Base-by-base conservation (phyloP, 37 sponge, comb jelly and placozoan species). In the Aphrocallistes beatrix region DNA sequence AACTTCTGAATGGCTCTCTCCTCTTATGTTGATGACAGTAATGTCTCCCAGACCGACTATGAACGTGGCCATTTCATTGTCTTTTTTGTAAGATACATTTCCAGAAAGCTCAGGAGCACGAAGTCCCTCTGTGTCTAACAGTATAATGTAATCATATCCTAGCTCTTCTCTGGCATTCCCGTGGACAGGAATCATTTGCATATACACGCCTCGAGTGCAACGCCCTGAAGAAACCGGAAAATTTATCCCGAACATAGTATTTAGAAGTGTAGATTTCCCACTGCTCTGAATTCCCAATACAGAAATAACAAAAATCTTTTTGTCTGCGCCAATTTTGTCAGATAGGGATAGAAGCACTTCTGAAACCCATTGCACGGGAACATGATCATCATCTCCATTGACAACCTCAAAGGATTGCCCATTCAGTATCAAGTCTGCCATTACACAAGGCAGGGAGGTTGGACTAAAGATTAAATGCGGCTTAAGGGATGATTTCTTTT, bases 321-420 rank as follows among this genome's bases (percentile, higher is more conserved):
- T 84, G 1, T 45, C 10, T 19, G 34, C 38, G 0, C 75, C 37
- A 1, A 69, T 81, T 0, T 39, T 37, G 0, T 88, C 51, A 19
- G 38, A 25, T 23, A 84, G 38, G 51, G 38, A 9, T 30, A 39
- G 17, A 3, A 88, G 36, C 3, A 88, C 88, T 21, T 81, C 88
- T 0, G 23, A 60, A 0, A 88, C 88, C 88, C 88, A 88, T 9
- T 36, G 28, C 25, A 88, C 1, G 36, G 88, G 88, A 1, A 88
- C 88, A 60, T 88, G 88, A 75, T 84, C 38, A 51, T 75, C 88
- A 87, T 87, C 83, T 36, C 88, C 88, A 87, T 87, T 83, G 38
- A 87, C 37, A 17, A 87, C n/a, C 39, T 87, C 88, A 10, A 87
- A 38, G 16, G 88, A 83, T 23, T 87, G 37, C 3, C 88, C 88